Base-by-base conservation (phyloP, 2,113 vertebrate species). In the Pogona vitticeps region DNA sequence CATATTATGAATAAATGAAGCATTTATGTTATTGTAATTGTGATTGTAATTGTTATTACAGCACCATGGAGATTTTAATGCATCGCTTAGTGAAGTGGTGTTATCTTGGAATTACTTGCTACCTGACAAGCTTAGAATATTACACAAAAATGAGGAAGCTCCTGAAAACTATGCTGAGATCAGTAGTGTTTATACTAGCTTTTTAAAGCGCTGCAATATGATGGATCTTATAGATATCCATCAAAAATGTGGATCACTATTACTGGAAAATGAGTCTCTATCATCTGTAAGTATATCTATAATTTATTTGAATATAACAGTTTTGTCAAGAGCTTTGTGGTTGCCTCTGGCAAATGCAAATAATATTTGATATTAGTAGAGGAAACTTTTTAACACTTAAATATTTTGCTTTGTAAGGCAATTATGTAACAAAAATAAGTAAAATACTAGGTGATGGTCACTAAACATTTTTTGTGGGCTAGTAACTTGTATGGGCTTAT, bases 201-300 rank as follows among this genome's bases (percentile, higher is more conserved):
- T 98, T 92, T 95, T 99, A 93, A 96, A 94, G 83, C 95, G 94
- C 73, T 98, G 96, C 91, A 99, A 97, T 95, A 96, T 97, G 73
- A 89, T 99, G 93, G 99, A 99, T 95, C 93, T 99, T 94, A 96
- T 98, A 81, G 98, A 99, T 80, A 58, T 99, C 85, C 95, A 93
- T 91, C 90, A 93, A 84, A 97, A 97, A 95, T 98, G 95, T 91
- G 87, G 36, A 81, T 70, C 84, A 93, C 94, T 98, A 88, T 68
- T 94, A 81, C 90, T 91, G 68, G 97, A 97, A 88, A 95, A 95
- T 70, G 94, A 95, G 86, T 93, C 77, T 0, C 84, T 99, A 77
- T 94, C 92, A 10, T 87, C 96, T 61, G 98, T 99, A 96, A 98
- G 98, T 97, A 94, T 92, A 89, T 90, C 87, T 38, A 86, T 67